Conservation (phyloP, 2,888 invertebrate genomes). For the Unio delphinus region DNA sequence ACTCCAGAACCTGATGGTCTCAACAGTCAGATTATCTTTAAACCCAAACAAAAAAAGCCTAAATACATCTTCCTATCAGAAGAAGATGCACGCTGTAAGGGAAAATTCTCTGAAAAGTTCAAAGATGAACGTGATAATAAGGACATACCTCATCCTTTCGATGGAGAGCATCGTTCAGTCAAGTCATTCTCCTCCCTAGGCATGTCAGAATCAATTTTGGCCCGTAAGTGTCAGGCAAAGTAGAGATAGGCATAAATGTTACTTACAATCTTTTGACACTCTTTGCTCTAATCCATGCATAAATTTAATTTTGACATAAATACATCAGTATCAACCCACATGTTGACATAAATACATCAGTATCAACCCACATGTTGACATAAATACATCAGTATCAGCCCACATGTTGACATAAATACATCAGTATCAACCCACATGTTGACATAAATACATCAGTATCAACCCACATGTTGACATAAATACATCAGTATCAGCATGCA, state of each 20-base stretch:
- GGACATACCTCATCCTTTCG: conserved; percentile 40
- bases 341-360: too few relatives aligned
- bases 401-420: too few relatives aligned
- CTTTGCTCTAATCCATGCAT: too few relatives aligned
- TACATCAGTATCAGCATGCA: too few relatives aligned
- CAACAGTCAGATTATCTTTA: conserved; percentile 39
- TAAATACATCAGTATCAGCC: too few relatives aligned
- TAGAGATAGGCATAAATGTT: conserved; percentile 1
- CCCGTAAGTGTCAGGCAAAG: conserved; percentile 10
- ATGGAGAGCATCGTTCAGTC: conserved; percentile 26
- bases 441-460: too few relatives aligned
- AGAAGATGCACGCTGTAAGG: conserved; percentile 46
- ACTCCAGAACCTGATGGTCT: conserved; percentile 12
- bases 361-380: too few relatives aligned
- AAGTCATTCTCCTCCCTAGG: conserved; percentile 48
- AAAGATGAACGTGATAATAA: conserved; percentile 41
- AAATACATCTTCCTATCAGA: conserved; percentile 63
- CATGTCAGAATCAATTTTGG: background rate
- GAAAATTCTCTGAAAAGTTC: conserved; percentile 55
- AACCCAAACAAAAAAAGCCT: conserved; percentile 25
- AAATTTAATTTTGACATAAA: too few relatives aligned
- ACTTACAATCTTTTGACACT: too few relatives aligned
- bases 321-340: too few relatives aligned
- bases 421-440: too few relatives aligned
- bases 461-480: too few relatives aligned